Evolutionary conservation across 2,113 vertebrate species (phyloP).

Genomic region (Daphoenositta chrysoptera): DNA sequence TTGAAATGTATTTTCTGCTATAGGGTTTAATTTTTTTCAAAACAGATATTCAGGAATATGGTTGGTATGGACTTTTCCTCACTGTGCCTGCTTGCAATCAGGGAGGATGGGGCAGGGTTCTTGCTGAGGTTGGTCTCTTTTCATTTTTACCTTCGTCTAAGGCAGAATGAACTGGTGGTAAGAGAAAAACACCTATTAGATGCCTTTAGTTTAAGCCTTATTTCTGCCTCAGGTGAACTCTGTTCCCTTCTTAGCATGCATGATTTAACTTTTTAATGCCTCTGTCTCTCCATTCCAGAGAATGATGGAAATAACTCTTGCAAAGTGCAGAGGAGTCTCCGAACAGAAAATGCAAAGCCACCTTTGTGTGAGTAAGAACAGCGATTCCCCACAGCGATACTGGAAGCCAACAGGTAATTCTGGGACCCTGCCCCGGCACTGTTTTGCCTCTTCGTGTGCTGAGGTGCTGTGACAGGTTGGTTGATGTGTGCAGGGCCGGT

Average conservation of each 20-base stretch:
- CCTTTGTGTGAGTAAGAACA: not conserved
- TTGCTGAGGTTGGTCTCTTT: not conserved
- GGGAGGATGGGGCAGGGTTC: not conserved
- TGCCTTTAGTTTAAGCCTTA: not conserved
- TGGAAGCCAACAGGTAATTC: not conserved
- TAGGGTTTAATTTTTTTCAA: not conserved
- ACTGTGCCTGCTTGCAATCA: not conserved
- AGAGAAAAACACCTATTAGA: not conserved
- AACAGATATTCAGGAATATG: not conserved
- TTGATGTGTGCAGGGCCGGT: not conserved
- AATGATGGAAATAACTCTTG: not conserved
- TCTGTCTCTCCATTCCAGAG: not conserved
- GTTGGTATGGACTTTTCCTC: not conserved
- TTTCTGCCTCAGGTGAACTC: constrained; percentile 26
- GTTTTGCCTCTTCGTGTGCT: not conserved
- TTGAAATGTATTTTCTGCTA: not conserved
- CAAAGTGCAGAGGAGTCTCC: not conserved
- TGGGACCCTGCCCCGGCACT: not conserved
- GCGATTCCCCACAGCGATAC: not conserved
- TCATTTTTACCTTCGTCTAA: not conserved
- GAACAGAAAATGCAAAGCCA: not conserved
- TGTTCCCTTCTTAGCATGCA: constrained; percentile 18
- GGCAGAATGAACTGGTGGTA: not conserved
- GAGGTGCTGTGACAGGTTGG: not conserved
- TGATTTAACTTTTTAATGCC: constrained; percentile 31